Percentiles rank a stretch among this genome's conserved stretches.
Conservation (phyloP, 2,888 invertebrate species). For the Galerucella calmariensis region DNA sequence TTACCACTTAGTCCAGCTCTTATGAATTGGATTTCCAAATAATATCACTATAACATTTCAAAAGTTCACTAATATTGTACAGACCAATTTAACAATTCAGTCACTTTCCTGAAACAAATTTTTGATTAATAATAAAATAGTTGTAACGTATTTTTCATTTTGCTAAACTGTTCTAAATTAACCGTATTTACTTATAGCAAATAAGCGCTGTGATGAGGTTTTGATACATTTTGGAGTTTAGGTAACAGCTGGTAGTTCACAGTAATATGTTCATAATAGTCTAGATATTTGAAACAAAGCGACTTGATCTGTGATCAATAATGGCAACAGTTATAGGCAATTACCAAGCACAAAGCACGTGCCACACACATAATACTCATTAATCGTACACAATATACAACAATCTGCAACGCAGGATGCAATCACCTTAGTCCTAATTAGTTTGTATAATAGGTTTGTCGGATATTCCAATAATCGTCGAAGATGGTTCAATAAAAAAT, state of each 20-base stretch:
- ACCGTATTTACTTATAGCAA: background rate
- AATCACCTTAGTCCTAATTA: conserved; percentile 24
- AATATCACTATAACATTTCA: too few species aligned
- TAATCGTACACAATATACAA: conserved; percentile 23
- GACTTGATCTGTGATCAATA: conserved; percentile 18
- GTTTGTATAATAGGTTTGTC: conserved; percentile 9
- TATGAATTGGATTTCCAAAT: too few species aligned
- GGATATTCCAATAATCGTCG: background rate
- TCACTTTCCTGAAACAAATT: too few species aligned
- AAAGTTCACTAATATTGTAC: too few species aligned
- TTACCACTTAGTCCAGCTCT: too few species aligned
- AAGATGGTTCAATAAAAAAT: background rate
- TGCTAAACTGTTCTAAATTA: too few species aligned
- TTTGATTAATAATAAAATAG: too few species aligned
- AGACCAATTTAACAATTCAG: too few species aligned
- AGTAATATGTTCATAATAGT: conserved; percentile 5
- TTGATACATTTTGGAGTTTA: background rate
- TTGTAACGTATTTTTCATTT: too few species aligned
- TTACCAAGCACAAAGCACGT: conserved; percentile 20
- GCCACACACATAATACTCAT: conserved; percentile 16
- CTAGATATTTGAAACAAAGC: conserved; percentile 1
- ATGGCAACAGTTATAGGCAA: conserved; percentile 23
- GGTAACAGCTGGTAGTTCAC: conserved; percentile 2
- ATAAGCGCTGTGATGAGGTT: background rate
- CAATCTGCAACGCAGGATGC: conserved; percentile 18